Evolutionary conservation across 2,797 vertebrate genomes (phyloP), one percentile per base, ranked within the genome.

Genomic region (Pelodytes ibericus): DNA sequence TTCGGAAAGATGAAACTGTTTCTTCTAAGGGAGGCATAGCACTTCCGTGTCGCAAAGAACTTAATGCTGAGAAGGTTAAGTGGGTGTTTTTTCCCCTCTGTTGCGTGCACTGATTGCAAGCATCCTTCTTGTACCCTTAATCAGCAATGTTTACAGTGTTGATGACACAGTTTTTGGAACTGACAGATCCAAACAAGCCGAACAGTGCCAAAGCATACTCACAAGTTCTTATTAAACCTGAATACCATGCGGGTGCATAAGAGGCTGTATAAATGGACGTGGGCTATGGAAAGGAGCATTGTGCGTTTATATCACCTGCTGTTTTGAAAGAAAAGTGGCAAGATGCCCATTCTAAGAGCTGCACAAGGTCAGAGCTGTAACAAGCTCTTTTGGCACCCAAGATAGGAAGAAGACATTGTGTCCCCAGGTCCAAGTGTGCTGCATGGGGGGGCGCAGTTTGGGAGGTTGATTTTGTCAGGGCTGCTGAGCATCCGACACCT

Each of bases 1-100:
- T 75, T 60, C 51, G 49, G 41, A 20, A 24, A 49, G 39, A 67
- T 53, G 15, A 74, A 65, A 59, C 20, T 13, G 20, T 31, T 39
- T 36, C 27, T 27, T 51, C 29, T 33, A 39, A 53, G 56, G 24
- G 65, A 75, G 22, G 60, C 60, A 30, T 36, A 36, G 60, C 51
- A 64, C 22, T 56, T 26, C 25, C 10, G 25, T 26, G 59, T 72
- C 71, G 63, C 58, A 15, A 4, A 22, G 25, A 49, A 22, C 3
- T 16, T 3, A 16, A 13, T 39, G 16, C 58, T 53, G 20, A 47
- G 60, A 64, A 39, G 60, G 71, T 73, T 56, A 36, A 64, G 60
- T 41, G 36, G 27, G 56, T 61, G 36, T 16, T n/a, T 24, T 49
- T 49, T 22, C 9, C 20, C 20, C 27, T 73, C 29, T 27, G 29